phyloP scores from a whole-genome alignment of 2,888 invertebrate genomes.

The Campoletis raptor region DNA sequence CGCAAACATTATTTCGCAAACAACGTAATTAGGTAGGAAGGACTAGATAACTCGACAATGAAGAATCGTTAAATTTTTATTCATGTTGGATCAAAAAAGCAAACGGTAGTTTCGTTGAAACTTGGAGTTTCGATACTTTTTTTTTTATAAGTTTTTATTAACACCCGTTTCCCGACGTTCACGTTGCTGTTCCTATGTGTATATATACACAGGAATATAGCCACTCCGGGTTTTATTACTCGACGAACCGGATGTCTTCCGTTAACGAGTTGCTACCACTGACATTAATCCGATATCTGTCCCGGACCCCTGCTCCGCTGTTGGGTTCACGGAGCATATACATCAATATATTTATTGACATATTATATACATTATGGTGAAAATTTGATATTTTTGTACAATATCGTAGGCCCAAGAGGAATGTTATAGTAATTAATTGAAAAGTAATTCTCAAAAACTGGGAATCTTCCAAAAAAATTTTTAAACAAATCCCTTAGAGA shows the following conservation, averaged over 20 bases:
- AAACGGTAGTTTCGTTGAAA: neutral
- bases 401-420: too few species aligned
- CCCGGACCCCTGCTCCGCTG: neutral
- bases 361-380: neutral
- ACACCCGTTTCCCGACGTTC: slow-evolving; percentile 3
- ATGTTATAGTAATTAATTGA: too few species aligned
- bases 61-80: slow-evolving; percentile 23
- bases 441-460: too few species aligned
- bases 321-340: neutral
- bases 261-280: slow-evolving; percentile 56
- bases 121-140: slow-evolving; percentile 20
- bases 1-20: neutral
- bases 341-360: neutral
- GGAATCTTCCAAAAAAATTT: too few species aligned
- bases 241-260: slow-evolving; percentile 48
- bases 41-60: neutral
- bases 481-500: too few species aligned
- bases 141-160: slow-evolving; percentile 33
- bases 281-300: slow-evolving; percentile 29
- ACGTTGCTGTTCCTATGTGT: neutral
- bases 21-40: neutral
- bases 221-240: slow-evolving; percentile 31
- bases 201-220: neutral
- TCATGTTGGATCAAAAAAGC: slow-evolving; percentile 4
- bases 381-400: too few species aligned